Evolutionary conservation across 2,113 vertebrate genomes (phyloP).

Genomic region (Rallus limicola): DNA sequence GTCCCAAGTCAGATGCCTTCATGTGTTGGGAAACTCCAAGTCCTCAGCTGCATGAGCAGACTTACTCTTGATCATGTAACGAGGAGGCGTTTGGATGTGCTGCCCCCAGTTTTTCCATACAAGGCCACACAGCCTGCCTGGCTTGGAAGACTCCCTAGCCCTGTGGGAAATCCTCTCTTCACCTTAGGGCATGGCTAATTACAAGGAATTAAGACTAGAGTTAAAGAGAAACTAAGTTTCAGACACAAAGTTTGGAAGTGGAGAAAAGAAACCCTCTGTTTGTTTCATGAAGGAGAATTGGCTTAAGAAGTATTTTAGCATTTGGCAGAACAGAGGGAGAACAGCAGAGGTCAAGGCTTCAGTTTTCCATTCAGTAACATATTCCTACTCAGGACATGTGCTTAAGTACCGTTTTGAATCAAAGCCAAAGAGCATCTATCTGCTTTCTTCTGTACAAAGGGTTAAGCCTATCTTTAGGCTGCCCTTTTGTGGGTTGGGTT

Average conservation of each 20-base stretch:
- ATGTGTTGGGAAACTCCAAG: not conserved
- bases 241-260: not conserved
- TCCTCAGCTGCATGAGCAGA: not conserved
- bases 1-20: not conserved
- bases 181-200: not conserved
- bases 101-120: conserved; percentile 8
- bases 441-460: not conserved
- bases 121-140: not conserved
- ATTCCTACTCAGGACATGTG: not conserved
- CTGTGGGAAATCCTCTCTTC: not conserved
- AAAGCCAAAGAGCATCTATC: not conserved
- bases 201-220: not conserved
- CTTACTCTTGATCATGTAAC: not conserved
- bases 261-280: not conserved
- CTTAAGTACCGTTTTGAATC: conserved; percentile 20
- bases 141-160: not conserved
- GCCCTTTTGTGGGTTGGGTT: not conserved
- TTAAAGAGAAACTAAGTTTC: not conserved
- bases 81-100: not conserved
- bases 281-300: not conserved
- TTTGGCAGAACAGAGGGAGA: conserved; percentile 18
- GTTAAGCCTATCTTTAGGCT: not conserved
- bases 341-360: conserved; percentile 32
- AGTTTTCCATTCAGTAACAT: conserved; percentile 43
- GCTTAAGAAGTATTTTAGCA: not conserved